A percentile compares a stretch with the other conserved stretches of the same genome.
These are phyloP conservation scores for Diadema setosum DNA, from an alignment of 35 echinoderm and acorn worm genomes.

Conservation along the genomic window DNA sequence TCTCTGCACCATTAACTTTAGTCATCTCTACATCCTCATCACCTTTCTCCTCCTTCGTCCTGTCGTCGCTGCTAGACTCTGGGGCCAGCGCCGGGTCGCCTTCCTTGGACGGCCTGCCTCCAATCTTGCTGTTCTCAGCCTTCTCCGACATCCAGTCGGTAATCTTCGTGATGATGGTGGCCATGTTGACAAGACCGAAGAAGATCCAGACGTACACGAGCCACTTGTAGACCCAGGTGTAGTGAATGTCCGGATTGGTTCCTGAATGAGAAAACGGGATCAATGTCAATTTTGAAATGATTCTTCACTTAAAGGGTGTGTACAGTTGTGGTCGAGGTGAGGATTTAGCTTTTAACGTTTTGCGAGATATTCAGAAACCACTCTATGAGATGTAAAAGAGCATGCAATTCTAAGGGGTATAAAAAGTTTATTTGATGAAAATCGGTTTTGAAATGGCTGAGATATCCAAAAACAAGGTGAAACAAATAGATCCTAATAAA, in stretches of 20 bases:
- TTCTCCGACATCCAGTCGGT: constrained; percentile 53
- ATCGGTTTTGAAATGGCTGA: too few species aligned
- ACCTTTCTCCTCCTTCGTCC: neutral
- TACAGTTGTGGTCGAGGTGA: too few species aligned
- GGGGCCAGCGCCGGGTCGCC: neutral
- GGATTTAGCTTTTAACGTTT: too few species aligned
- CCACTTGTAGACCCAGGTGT: constrained; percentile 61
- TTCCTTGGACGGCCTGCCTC: neutral
- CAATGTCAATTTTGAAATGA: neutral
- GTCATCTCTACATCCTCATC: neutral
- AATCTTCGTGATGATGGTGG: constrained; percentile 57
- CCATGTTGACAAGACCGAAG: constrained; percentile 66
- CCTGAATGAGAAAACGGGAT: constrained; percentile 40
- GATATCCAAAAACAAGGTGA: too few species aligned
- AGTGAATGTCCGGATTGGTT: constrained; percentile 27
- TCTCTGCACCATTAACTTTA: neutral
- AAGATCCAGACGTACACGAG: constrained; percentile 66
- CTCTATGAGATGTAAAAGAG: too few species aligned
- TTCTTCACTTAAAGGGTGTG: too few species aligned
- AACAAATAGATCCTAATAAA: too few species aligned
- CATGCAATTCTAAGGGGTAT: too few species aligned
- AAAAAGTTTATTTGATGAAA: too few species aligned
- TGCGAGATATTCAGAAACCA: too few species aligned
- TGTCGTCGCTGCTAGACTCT: neutral
- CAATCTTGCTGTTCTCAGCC: constrained; percentile 28